These are phyloP conservation scores for Rhysida immarginata DNA, from an alignment of 1,140 invertebrate genomes.

Conservation along the genomic window DNA sequence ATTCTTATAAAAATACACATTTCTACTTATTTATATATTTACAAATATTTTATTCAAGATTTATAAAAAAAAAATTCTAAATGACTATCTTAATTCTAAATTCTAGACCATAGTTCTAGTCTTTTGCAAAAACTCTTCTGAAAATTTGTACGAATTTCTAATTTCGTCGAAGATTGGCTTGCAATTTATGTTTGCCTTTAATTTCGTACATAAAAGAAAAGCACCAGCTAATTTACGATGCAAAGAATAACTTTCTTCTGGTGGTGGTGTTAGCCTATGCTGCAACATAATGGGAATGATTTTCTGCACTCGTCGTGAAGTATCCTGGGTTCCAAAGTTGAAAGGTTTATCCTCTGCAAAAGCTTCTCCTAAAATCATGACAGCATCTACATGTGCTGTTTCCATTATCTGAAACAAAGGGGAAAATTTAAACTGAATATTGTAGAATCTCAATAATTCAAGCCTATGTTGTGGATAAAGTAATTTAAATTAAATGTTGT, in stretches of 20 bases:
- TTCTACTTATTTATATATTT: too few species aligned
- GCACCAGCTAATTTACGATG: constrained; percentile 95
- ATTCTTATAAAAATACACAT: too few species aligned
- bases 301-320: constrained; percentile 55
- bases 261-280: constrained; percentile 88
- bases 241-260: constrained; percentile 96
- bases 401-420: constrained; percentile 88
- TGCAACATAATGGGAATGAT: constrained; percentile 89
- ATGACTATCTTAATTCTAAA: too few species aligned
- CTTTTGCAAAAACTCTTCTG: too few species aligned
- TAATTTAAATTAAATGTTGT: too few species aligned
- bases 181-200: constrained; percentile 74
- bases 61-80: too few species aligned
- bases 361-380: constrained; percentile 89
- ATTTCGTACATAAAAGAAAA: constrained; percentile 84
- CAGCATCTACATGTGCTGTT: constrained; percentile 82
- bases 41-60: too few species aligned
- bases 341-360: constrained; percentile 61
- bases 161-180: constrained; percentile 70
- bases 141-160: too few species aligned
- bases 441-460: too few species aligned
- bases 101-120: too few species aligned
- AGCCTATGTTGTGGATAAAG: too few species aligned
- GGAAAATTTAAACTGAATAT: too few species aligned
- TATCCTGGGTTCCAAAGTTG: constrained; percentile 74